Conservation (phyloP, 2,888 invertebrate genomes). For the Geophilus truncorum region DNA sequence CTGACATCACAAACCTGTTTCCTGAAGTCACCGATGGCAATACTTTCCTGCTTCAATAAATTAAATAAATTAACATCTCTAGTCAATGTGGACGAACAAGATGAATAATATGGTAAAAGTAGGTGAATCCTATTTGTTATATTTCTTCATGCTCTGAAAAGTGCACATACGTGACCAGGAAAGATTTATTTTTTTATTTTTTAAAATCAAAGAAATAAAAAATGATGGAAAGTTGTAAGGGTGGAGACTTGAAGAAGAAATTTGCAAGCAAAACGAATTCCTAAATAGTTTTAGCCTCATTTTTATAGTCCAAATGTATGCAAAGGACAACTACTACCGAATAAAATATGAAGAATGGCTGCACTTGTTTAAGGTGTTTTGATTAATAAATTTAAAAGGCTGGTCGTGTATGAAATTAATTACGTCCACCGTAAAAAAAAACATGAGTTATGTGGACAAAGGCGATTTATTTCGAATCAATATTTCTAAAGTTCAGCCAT, state of each 20-base stretch:
- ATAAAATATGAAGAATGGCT: slow-evolving; percentile 20
- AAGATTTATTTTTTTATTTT: not conserved
- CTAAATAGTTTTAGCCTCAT: slow-evolving; percentile 27
- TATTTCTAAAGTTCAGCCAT: not conserved
- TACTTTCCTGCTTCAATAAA: slow-evolving; percentile 27
- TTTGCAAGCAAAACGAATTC: slow-evolving; percentile 23
- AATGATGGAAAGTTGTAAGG: not conserved
- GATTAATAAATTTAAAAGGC: slow-evolving; percentile 11
- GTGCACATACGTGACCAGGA: not conserved
- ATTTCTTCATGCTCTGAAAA: slow-evolving; percentile 22
- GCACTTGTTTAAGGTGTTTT: slow-evolving; percentile 21
- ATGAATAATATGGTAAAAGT: slow-evolving; percentile 6
- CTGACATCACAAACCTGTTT: not conserved
- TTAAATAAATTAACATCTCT: not conserved
- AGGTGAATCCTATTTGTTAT: slow-evolving; percentile 18
- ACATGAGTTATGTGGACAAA: not conserved
- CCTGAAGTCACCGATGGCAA: not conserved
- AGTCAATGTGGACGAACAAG: slow-evolving; percentile 1
- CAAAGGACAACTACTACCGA: slow-evolving; percentile 25
- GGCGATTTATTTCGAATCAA: not conserved
- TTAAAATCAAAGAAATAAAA: not conserved
- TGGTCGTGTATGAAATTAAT: slow-evolving; percentile 1
- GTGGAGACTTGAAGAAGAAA: slow-evolving; percentile 10
- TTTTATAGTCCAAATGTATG: not conserved
- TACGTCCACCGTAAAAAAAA: not conserved